Conservation (phyloP, 2,888 invertebrate species). For the Iphiclides podalirius region DNA sequence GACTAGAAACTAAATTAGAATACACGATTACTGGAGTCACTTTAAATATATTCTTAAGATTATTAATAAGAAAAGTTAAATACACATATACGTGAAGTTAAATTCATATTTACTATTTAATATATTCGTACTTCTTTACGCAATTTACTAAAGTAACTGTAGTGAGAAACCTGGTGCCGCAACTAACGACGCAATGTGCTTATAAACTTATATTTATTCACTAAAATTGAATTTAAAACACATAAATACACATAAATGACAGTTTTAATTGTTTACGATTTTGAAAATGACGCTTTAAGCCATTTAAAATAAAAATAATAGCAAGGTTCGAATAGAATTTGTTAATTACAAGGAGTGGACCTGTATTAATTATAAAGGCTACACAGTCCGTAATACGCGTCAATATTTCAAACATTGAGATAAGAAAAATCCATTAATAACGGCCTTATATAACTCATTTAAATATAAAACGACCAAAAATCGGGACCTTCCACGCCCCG, state of each 20-base stretch:
- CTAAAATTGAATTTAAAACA: not conserved
- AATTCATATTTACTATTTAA: not conserved
- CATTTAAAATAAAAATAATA: conserved; percentile 10
- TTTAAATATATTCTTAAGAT: conserved; percentile 57
- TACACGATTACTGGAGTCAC: conserved; percentile 53
- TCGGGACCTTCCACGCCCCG: conserved; percentile 37
- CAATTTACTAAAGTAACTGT: not conserved
- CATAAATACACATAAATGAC: conserved; percentile 15
- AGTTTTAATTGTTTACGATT: conserved; percentile 1
- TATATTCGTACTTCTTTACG: not conserved
- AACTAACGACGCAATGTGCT: not conserved
- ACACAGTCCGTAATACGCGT: conserved; percentile 47
- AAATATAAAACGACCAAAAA: conserved; percentile 35
- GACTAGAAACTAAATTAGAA: conserved; percentile 69
- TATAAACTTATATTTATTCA: not conserved
- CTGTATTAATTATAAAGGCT: conserved; percentile 32
- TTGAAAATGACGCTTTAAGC: conserved; percentile 2
- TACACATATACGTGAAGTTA: conserved; percentile 28
- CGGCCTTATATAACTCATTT: conserved; percentile 55
- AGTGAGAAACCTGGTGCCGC: too few relatives aligned
- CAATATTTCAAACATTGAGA: conserved; percentile 54
- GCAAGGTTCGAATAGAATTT: conserved; percentile 11
- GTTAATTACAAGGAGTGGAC: conserved; percentile 13
- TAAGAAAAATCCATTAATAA: conserved; percentile 47
- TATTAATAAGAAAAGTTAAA: conserved; percentile 32